These are phyloP conservation scores for Grus americana DNA, from an alignment of 2,113 vertebrate species.

Conservation along the genomic window DNA sequence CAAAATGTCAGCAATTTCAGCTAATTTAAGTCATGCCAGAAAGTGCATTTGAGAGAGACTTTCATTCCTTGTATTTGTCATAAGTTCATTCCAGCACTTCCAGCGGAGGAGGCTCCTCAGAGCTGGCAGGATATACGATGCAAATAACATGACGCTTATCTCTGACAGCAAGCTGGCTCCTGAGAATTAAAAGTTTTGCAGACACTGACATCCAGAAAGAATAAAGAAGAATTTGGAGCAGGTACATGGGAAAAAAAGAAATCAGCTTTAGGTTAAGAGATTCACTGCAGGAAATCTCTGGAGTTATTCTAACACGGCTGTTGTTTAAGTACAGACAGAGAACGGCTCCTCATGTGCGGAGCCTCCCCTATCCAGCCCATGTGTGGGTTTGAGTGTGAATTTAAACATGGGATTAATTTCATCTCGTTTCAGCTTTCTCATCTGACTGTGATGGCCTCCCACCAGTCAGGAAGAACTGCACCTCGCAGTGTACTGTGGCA, in stretches of 20 bases:
- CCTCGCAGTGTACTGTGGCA: accelerated
- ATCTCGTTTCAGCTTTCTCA: background rate
- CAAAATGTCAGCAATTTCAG: constrained; percentile 52
- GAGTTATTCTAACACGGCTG: accelerated
- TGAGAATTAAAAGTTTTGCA: background rate
- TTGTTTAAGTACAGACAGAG: background rate
- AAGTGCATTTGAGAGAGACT: background rate
- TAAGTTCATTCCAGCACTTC: background rate
- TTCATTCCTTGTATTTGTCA: constrained; percentile 37
- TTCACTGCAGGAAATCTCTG: background rate
- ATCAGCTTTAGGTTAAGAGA: background rate
- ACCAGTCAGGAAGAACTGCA: accelerated
- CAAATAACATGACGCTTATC: background rate
- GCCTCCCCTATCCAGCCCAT: background rate
- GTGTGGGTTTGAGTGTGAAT: background rate
- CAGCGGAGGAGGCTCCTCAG: background rate
- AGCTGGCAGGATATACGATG: background rate
- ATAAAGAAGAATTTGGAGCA: background rate
- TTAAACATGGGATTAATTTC: background rate
- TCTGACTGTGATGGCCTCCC: accelerated
- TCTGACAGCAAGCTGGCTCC: background rate
- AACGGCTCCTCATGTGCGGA: background rate
- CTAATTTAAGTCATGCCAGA: constrained; percentile 32
- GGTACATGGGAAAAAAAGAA: background rate
- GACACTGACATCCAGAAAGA: background rate